A percentile compares a stretch with the other conserved stretches of the same genome.
These are phyloP conservation scores for Sinodicranocentrus sp. DNA, from an alignment of 2,888 invertebrate species.

Conservation along the genomic window DNA sequence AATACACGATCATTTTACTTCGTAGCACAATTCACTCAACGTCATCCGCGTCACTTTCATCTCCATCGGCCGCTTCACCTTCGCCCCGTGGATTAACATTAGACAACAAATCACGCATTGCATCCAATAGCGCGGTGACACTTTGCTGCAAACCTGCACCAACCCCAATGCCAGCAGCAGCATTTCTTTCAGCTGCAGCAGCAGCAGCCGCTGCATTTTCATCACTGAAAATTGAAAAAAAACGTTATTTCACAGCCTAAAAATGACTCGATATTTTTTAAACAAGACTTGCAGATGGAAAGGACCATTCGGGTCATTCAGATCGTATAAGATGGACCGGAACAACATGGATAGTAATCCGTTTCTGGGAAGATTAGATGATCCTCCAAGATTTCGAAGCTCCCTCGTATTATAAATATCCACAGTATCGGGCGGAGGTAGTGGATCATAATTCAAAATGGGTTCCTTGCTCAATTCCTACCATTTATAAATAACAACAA, in stretches of 20 bases:
- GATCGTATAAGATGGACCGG: constrained; percentile 84
- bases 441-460: constrained; percentile 88
- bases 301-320: constrained; percentile 81
- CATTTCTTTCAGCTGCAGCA: constrained; percentile 72
- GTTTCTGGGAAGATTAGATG: constrained; percentile 74
- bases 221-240: constrained; percentile 16
- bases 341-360: constrained; percentile 82
- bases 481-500: too few relatives aligned
- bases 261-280: background rate
- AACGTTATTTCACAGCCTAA: too few relatives aligned
- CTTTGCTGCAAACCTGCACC: constrained; percentile 82
- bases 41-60: constrained; percentile 66
- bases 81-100: constrained; percentile 78
- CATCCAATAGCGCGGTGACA: constrained; percentile 84
- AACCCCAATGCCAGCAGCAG: constrained; percentile 73
- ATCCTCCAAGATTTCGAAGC: constrained; percentile 69
- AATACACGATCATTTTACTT: too few relatives aligned
- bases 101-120: constrained; percentile 85
- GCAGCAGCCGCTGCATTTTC: constrained; percentile 74
- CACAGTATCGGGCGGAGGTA: constrained; percentile 87
- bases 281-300: constrained; percentile 38
- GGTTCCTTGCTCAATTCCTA: constrained; percentile 81
- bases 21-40: too few relatives aligned
- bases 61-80: constrained; percentile 70
- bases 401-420: constrained; percentile 83